A percentile compares a stretch with the other conserved stretches of the same genome.
These are phyloP conservation scores for Myotis yumanensis DNA, from an alignment of 2,113 vertebrate species.

Conservation along the genomic window DNA sequence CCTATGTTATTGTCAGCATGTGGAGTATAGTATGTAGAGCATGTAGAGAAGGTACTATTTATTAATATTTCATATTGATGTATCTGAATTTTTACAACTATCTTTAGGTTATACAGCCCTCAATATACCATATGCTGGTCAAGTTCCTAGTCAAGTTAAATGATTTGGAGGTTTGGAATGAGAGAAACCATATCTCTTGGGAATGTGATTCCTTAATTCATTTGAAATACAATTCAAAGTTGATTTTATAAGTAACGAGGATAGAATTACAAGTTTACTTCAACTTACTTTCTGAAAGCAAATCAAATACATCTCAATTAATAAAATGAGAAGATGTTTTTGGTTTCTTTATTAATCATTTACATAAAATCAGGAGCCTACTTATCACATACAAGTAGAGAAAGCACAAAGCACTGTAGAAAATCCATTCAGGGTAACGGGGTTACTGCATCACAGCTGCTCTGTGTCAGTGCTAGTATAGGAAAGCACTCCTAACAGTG, in stretches of 20 bases:
- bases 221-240: slow-evolving; percentile 49
- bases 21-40: background rate
- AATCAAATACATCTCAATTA: slow-evolving; percentile 72
- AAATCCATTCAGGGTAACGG: slow-evolving; percentile 84
- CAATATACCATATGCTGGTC: background rate
- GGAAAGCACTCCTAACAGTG: slow-evolving; percentile 85
- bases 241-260: slow-evolving; percentile 51
- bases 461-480: slow-evolving; percentile 82
- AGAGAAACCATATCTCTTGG: slow-evolving; percentile 10
- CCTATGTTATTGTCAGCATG: background rate
- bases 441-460: slow-evolving; percentile 79
- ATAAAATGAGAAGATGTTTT: slow-evolving; percentile 70
- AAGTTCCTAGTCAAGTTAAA: slow-evolving; percentile 12
- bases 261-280: slow-evolving; percentile 53
- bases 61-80: slow-evolving; percentile 24
- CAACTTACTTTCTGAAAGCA: slow-evolving; percentile 45
- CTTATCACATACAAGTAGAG: slow-evolving; percentile 76
- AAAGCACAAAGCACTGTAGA: slow-evolving; percentile 75
- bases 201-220: background rate
- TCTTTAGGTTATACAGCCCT: background rate
- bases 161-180: background rate
- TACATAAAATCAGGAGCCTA: slow-evolving; percentile 73
- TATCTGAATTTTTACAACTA: slow-evolving; percentile 3
- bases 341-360: slow-evolving; percentile 76
- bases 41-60: background rate